Evolutionary conservation across 2,113 vertebrate species (phyloP), one percentile per base, ranked within the genome.

Genomic region (Genyomyrus donnyi): DNA sequence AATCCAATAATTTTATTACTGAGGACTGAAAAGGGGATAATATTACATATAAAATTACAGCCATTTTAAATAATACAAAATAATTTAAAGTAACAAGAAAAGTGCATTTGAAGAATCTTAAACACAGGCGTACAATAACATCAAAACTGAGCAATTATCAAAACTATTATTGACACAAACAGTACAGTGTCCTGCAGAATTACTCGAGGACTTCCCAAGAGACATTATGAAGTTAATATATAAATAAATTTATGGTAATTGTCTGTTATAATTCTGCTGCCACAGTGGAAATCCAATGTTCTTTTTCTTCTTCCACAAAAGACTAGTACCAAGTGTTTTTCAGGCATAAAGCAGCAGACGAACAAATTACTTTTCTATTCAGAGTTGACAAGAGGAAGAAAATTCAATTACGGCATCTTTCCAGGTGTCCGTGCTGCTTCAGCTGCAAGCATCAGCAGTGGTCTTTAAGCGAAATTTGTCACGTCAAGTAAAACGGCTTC

Each of bases 301-400:
- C 66, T 77, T 88, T 77, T 80, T 70, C 35, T 52, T 56, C 27
- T 46, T 56, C 31, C 66, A 90, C 56, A 90, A 87, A 88, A 83
- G 48, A 42, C 58, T 46, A 13, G 85, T 66, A 49, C 85, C 46
- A 35, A 80, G 58, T 83, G 66, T 58, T 88, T 90, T 62, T 10
- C 90, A 88, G 85, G 45, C 66, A 77, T 45, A 58, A 88, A 88
- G 87, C 80, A 90, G 62, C 24, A 52, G 85, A 88, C 13, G 85
- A 80, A 90, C 90, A 90, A 87, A 88, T 90, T 88, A 49, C 87
- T 80, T 88, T 90, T 90, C 66, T 58, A 88, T 90, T 90, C 85
- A 56, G 66, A 70, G 90, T 80, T 90, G 90, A 90, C 90, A 90
- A 66, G 90, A 77, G 48, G 85, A 87, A 87, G 48, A 90, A 88